phyloP scores from a whole-genome alignment of 2,113 vertebrate genomes.

The Callithrix jacchus region DNA sequence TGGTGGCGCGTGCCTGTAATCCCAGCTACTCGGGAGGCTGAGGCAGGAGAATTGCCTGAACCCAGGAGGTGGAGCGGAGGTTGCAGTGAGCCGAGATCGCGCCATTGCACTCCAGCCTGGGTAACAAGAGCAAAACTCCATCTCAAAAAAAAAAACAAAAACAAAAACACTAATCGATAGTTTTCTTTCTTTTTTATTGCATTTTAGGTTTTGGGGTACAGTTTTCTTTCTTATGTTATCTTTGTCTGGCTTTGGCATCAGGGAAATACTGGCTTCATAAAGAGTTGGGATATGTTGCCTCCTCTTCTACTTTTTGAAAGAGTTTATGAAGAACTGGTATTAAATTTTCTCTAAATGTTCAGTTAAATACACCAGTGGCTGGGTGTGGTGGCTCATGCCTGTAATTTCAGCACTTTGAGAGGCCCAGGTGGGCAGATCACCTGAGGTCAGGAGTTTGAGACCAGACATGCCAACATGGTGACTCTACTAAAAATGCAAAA shows the following conservation, averaged over 20 bases:
- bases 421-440: background rate
- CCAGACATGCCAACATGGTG: background rate
- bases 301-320: background rate
- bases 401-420: background rate
- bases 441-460: background rate
- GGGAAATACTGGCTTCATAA: background rate
- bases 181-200: no score
- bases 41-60: no score
- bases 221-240: no score
- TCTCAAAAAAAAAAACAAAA: no score
- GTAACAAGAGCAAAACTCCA: no score
- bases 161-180: no score
- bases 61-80: no score
- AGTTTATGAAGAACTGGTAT: background rate
- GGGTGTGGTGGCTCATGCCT: background rate
- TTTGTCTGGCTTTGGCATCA: background rate
- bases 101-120: no score
- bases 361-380: background rate
- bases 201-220: no score
- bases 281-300: background rate
- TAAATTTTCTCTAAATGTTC: constrained; percentile 10
- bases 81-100: no score
- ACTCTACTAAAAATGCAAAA: background rate
- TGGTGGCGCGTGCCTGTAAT: no score
- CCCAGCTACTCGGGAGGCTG: no score